Evolutionary conservation across 35 echinoderm and acorn worm genomes (phyloP).

Genomic region (Holothuria glaberrima): DNA sequence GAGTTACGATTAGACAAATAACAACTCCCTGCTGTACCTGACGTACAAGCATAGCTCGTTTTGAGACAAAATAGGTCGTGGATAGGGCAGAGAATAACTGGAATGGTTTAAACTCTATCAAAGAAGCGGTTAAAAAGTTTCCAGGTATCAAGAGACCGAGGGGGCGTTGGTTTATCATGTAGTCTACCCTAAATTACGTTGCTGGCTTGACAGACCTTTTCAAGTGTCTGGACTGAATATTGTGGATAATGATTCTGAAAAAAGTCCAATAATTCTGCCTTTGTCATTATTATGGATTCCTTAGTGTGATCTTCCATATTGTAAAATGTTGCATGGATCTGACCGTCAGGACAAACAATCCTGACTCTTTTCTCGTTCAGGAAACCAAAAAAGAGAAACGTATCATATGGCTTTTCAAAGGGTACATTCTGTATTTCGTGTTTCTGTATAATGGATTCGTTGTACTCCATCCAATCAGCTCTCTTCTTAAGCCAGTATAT

Average conservation of each 20-base stretch:
- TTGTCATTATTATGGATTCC: not conserved
- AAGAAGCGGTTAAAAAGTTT: too few species aligned
- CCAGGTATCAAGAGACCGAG: too few species aligned
- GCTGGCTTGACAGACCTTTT: too few species aligned
- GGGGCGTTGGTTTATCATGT: too few species aligned
- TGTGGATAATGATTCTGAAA: not conserved
- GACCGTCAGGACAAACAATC: not conserved
- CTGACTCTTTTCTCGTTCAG: not conserved
- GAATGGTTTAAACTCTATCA: too few species aligned
- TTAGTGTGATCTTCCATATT: not conserved
- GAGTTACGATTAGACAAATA: too few species aligned
- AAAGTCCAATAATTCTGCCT: not conserved
- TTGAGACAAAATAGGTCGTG: too few species aligned
- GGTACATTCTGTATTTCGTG: too few species aligned
- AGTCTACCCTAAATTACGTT: too few species aligned
- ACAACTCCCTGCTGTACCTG: too few species aligned
- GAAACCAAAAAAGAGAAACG: not conserved
- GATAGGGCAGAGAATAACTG: too few species aligned
- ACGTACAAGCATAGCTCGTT: too few species aligned
- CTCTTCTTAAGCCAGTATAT: not conserved
- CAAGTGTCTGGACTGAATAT: not conserved
- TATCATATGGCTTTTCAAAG: not conserved
- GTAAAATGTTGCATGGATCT: not conserved
- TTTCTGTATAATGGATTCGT: not conserved
- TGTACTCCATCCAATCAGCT: not conserved